Evolutionary conservation across 92 coral and sea anemone genomes (phyloP).

Genomic region (Nematostella vectensis): DNA sequence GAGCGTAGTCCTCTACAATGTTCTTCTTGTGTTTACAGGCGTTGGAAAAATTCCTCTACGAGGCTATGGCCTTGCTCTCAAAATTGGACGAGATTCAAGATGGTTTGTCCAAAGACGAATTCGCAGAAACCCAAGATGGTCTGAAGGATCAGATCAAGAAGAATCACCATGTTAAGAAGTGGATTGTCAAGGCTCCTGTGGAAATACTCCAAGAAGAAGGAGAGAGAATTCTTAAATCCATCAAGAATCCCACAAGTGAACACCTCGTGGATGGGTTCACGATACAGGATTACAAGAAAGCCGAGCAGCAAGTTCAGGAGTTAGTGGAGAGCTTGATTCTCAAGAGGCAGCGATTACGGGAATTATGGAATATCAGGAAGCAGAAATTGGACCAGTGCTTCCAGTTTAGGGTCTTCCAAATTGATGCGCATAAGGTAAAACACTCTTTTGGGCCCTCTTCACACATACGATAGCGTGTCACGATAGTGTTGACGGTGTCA

Average conservation of each 20-base stretch:
- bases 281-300: constrained; percentile 57
- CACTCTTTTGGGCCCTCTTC: too few relatives aligned
- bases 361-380: constrained; percentile 87
- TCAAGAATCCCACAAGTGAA: constrained; percentile 57
- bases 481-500: too few relatives aligned
- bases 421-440: constrained; percentile 89
- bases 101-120: constrained; percentile 75
- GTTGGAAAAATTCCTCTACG: constrained; percentile 93
- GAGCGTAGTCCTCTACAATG: too few relatives aligned
- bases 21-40: constrained; percentile 52
- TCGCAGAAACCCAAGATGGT: constrained; percentile 73
- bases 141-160: constrained; percentile 85
- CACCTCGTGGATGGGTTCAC: constrained; percentile 64
- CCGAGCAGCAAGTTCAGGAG: constrained; percentile 69
- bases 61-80: constrained; percentile 89
- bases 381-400: constrained; percentile 83
- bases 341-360: constrained; percentile 84
- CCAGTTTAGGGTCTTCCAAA: constrained; percentile 84
- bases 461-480: background rate
- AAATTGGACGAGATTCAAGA: constrained; percentile 96
- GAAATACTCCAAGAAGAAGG: constrained; percentile 91
- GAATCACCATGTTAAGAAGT: constrained; percentile 92
- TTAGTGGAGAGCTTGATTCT: constrained; percentile 74
- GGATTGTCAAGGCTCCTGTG: constrained; percentile 97
- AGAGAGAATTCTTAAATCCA: constrained; percentile 54